These are phyloP conservation scores for Aporrectodea caliginosa DNA, from an alignment of 1,140 invertebrate genomes.

Conservation along the genomic window DNA sequence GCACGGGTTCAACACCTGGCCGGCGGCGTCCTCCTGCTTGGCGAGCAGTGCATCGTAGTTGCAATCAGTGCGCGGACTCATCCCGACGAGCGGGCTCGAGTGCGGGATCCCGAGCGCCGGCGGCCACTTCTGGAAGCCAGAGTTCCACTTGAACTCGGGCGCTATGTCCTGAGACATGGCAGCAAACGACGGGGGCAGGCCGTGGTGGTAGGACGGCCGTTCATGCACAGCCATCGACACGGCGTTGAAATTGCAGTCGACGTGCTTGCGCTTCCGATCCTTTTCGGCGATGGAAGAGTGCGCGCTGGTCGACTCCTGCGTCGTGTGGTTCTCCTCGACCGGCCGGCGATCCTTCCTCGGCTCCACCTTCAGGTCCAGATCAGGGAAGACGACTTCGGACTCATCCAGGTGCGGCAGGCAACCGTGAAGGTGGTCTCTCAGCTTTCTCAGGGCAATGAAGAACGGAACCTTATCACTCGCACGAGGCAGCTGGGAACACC, in stretches of 20 bases:
- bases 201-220: neutral
- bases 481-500: slow-evolving; percentile 88
- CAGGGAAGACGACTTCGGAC: slow-evolving; percentile 81
- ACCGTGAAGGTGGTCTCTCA: slow-evolving; percentile 88
- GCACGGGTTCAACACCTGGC: neutral
- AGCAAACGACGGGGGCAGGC: neutral
- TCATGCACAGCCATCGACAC: neutral
- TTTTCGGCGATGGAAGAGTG: neutral
- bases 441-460: slow-evolving; percentile 89
- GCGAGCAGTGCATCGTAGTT: neutral
- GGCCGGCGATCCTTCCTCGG: slow-evolving; percentile 37
- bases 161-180: neutral
- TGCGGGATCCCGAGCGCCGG: neutral
- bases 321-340: slow-evolving; percentile 6
- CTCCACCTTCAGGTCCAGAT: slow-evolving; percentile 49
- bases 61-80: neutral
- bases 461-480: slow-evolving; percentile 96
- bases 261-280: neutral
- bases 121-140: neutral
- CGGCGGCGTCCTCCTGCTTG: neutral
- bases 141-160: neutral
- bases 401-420: slow-evolving; percentile 81
- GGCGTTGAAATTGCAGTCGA: neutral
- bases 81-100: slow-evolving; percentile 1
- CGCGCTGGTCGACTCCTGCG: neutral